A percentile compares a stretch with the other conserved stretches of the same genome.
phyloP scores from a whole-genome alignment of 2,888 invertebrate species.

The Melinaea marsaeus region DNA sequence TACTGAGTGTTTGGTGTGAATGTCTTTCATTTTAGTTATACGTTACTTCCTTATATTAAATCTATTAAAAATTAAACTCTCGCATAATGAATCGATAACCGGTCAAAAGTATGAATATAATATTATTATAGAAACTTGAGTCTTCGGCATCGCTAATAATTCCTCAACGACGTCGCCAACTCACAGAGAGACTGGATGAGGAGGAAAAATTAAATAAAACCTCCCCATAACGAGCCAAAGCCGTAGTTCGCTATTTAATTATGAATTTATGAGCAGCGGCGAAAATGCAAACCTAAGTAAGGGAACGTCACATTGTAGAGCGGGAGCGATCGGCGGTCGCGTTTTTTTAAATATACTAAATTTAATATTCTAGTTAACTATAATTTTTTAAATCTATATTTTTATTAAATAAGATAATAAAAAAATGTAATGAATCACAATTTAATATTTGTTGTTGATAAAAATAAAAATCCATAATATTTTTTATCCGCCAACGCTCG shows the following conservation, averaged over 20 bases:
- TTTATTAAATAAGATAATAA: neutral
- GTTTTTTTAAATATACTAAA: constrained; percentile 8
- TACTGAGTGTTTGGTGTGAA: no score
- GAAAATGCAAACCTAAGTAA: constrained; percentile 56
- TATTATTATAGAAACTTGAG: constrained; percentile 10
- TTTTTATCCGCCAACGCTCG: constrained; percentile 37
- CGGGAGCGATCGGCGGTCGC: constrained; percentile 27
- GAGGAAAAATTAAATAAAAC: constrained; percentile 62
- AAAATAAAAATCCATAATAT: no score
- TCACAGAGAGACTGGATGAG: constrained; percentile 25
- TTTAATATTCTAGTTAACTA: no score
- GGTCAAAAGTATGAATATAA: no score
- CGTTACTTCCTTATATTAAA: no score
- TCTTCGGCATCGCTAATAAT: constrained; percentile 18
- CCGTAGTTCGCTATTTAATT: constrained; percentile 71
- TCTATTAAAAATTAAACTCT: no score
- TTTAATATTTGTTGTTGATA: no score
- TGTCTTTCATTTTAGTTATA: no score
- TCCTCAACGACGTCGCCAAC: constrained; percentile 24
- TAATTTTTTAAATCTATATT: neutral
- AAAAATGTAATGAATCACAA: no score
- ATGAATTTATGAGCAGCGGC: constrained; percentile 71
- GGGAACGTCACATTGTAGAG: constrained; percentile 17
- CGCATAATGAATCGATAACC: no score
- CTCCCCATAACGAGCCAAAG: constrained; percentile 57